Evolutionary conservation across 2,113 vertebrate species (phyloP).

Genomic region (Bungarus multicinctus): DNA sequence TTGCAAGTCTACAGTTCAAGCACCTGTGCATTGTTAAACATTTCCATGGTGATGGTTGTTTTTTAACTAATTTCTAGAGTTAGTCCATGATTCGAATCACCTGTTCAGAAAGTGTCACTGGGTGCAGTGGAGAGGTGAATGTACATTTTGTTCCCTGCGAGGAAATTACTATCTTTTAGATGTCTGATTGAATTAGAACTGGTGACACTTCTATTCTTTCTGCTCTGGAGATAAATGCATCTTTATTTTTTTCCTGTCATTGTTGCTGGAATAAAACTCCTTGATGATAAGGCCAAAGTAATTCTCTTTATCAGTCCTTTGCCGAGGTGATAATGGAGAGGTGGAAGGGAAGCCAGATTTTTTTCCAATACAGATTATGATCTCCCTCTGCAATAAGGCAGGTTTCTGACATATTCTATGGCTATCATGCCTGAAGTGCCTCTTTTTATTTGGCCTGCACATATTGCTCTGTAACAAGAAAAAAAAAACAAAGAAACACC

Average conservation of each 20-base stretch:
- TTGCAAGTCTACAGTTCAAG: neutral
- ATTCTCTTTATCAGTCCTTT: slow-evolving; percentile 74
- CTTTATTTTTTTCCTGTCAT: slow-evolving; percentile 66
- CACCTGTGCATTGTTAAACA: neutral
- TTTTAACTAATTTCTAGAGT: neutral
- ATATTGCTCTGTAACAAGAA: neutral
- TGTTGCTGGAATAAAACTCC: slow-evolving; percentile 67
- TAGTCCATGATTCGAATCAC: neutral
- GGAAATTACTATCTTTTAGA: slow-evolving; percentile 41
- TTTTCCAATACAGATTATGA: slow-evolving; percentile 74
- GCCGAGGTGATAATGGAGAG: slow-evolving; percentile 64
- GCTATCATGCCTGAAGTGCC: neutral
- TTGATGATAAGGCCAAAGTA: slow-evolving; percentile 74
- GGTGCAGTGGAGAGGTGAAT: neutral
- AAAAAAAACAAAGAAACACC: neutral
- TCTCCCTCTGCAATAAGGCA: slow-evolving; percentile 55
- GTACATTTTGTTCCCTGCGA: neutral
- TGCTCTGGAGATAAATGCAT: slow-evolving; percentile 69
- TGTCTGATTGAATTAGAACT: slow-evolving; percentile 70
- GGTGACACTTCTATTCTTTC: slow-evolving; percentile 58
- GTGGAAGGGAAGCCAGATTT: slow-evolving; percentile 47
- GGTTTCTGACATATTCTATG: slow-evolving; percentile 44
- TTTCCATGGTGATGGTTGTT: neutral
- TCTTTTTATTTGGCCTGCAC: neutral
- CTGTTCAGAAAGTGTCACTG: neutral